Conservation (phyloP, 2,113 vertebrate species). For the Nematolebias whitei region DNA sequence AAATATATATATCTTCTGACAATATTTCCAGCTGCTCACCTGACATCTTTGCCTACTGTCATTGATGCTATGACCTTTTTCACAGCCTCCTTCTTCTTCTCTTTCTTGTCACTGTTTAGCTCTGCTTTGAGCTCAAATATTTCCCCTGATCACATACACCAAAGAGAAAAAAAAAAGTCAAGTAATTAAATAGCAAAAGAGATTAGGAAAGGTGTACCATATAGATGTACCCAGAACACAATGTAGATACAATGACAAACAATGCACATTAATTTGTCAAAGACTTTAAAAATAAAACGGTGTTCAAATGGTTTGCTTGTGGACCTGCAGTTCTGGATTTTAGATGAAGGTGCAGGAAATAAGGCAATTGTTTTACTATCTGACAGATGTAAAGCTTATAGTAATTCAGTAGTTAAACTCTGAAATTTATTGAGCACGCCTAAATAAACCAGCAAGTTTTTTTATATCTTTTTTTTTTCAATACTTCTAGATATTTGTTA, state of each 20-base stretch:
- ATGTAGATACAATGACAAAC: background rate
- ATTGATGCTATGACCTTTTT: conserved; percentile 99
- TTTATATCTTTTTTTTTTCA: background rate
- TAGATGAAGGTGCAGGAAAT: too few relatives aligned
- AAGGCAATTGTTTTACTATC: too few relatives aligned
- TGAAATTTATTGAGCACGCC: too few relatives aligned
- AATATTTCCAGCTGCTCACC: conserved; percentile 72
- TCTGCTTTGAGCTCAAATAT: conserved; percentile 99
- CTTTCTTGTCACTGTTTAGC: conserved; percentile 98
- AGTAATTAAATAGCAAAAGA: background rate
- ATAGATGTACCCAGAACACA: background rate
- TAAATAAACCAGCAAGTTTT: too few relatives aligned
- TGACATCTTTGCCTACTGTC: conserved; percentile 98
- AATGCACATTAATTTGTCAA: too few relatives aligned
- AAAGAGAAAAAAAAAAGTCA: background rate
- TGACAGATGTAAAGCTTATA: too few relatives aligned
- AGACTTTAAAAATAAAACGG: too few relatives aligned
- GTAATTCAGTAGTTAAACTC: too few relatives aligned
- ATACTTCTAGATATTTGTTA: background rate
- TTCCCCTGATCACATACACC: conserved; percentile 83
- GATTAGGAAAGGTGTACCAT: background rate
- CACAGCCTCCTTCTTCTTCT: conserved; percentile 98
- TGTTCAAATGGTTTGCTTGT: too few relatives aligned
- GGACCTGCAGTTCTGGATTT: too few relatives aligned
- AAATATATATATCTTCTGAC: background rate